A percentile compares a stretch with the other conserved stretches of the same genome.
phyloP scores from a whole-genome alignment of 2,888 invertebrate genomes.

The Mechanitis messenoides region DNA sequence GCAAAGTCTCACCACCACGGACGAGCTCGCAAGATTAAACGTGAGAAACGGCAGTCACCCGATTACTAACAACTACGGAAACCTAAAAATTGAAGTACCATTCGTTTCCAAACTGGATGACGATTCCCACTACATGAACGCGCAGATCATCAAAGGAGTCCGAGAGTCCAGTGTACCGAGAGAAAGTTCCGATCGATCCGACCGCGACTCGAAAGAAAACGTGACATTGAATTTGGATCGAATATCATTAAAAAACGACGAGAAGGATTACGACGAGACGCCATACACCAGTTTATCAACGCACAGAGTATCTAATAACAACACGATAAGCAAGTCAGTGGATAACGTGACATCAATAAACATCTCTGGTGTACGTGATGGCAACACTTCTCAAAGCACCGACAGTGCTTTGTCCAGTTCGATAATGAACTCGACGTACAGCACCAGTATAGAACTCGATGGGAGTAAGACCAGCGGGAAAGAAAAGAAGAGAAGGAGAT shows the following conservation, averaged over 20 bases:
- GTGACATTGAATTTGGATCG: constrained; percentile 50
- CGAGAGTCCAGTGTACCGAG: constrained; percentile 59
- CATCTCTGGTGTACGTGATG: constrained; percentile 43
- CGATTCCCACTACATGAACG: constrained; percentile 67
- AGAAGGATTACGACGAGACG: constrained; percentile 60
- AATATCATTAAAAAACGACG: constrained; percentile 52
- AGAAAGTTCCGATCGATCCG: constrained; percentile 47
- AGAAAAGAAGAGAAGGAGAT: constrained; percentile 79
- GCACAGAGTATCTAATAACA: constrained; percentile 56
- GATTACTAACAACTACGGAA: constrained; percentile 46
- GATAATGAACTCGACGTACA: constrained; percentile 50
- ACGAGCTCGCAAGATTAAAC: constrained; percentile 74
- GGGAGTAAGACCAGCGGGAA: constrained; percentile 58
- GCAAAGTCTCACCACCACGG: constrained; percentile 83
- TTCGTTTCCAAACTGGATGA: constrained; percentile 44
- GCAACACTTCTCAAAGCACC: constrained; percentile 39
- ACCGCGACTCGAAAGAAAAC: constrained; percentile 46
- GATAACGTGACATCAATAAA: constrained; percentile 66
- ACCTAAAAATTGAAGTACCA: constrained; percentile 38
- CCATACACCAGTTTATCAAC: constrained; percentile 68
- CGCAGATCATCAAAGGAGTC: constrained; percentile 65
- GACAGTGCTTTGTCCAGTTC: constrained; percentile 52
- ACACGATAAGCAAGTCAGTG: constrained; percentile 47
- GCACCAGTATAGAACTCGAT: constrained; percentile 51
- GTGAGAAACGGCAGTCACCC: constrained; percentile 63